Base-by-base conservation (phyloP, 2,888 invertebrate species). In the Ennomos erosarius region DNA sequence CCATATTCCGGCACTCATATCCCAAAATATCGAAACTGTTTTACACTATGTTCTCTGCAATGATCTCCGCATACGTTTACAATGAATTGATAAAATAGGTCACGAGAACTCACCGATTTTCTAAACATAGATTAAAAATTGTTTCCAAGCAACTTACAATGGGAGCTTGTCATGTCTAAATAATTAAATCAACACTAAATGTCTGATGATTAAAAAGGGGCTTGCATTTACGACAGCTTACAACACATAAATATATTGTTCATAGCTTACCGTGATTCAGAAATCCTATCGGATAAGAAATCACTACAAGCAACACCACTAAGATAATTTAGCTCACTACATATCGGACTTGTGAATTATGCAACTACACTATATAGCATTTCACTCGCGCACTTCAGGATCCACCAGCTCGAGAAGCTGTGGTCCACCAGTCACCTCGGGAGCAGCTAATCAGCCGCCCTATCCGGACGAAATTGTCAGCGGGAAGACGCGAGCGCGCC, bases 391-490 rank as follows among this genome's bases (percentile, higher is more conserved):
- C 57, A 26, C 26, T 26, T 26, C 26, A 48, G 34, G 60, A 42
- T 47, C 55, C 55, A 58, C 59, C 64, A 48, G 60, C 56, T 49
- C 33, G 38, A 59, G 55, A 61, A 45, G 40, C 55, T 55, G 55
- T 59, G 10, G 51, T 13, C 62, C 59, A 64, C 35, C 65, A 56
- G 58, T 67, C 66, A 62, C 69, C 66, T 65, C 75, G 67, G 74
- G 67, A 65, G 75, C 79, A 74, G 88, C 82, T 84, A 88, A 88
- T 86, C 87, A 75, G 80, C 82, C 83, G 77, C 90, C 90, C 92
- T 88, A 90, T 87, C 85, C 85, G 88, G 88, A 87, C 83, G 86
- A 88, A 89, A 90, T 92, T 90, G 88, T 84, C 89, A 86, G 88
- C 76, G 84, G 75, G 79, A 83, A 87, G 85, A 85, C 85, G 86